A percentile compares a stretch with the other conserved stretches of the same genome.
Conservation (phyloP, 2,888 invertebrate genomes). For the Cepaea hortensis region DNA sequence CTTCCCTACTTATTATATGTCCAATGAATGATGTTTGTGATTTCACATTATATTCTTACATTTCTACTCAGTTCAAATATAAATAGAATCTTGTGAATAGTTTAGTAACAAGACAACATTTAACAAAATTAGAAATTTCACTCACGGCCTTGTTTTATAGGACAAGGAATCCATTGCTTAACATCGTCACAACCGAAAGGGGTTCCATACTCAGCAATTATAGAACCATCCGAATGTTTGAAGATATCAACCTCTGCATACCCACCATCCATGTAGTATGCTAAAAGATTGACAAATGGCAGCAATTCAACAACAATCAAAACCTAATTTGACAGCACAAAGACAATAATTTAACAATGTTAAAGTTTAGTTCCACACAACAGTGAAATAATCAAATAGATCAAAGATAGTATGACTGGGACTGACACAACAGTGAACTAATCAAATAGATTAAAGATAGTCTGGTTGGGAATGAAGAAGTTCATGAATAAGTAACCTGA, state of each 20-base stretch:
- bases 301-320: background rate
- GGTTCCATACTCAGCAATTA: background rate
- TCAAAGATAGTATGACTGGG: too few relatives aligned
- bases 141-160: background rate
- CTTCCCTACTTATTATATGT: too few relatives aligned
- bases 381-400: too few relatives aligned
- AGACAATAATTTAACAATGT: too few relatives aligned
- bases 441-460: too few relatives aligned
- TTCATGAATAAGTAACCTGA: too few relatives aligned
- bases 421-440: too few relatives aligned
- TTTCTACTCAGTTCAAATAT: background rate
- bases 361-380: too few relatives aligned
- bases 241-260: background rate
- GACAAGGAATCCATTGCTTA: background rate
- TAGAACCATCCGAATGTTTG: background rate
- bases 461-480: too few relatives aligned
- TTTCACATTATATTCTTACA: too few relatives aligned
- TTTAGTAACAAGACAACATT: too few relatives aligned
- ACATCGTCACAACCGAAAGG: background rate
- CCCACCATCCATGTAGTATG: slow-evolving; percentile 12
- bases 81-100: background rate
- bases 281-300: background rate
- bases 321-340: background rate
- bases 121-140: background rate
- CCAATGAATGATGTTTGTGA: too few relatives aligned